A percentile compares a stretch with the other conserved stretches of the same genome.
phyloP scores from a whole-genome alignment of 2,888 invertebrate genomes.

The Eupsilia transversa region DNA sequence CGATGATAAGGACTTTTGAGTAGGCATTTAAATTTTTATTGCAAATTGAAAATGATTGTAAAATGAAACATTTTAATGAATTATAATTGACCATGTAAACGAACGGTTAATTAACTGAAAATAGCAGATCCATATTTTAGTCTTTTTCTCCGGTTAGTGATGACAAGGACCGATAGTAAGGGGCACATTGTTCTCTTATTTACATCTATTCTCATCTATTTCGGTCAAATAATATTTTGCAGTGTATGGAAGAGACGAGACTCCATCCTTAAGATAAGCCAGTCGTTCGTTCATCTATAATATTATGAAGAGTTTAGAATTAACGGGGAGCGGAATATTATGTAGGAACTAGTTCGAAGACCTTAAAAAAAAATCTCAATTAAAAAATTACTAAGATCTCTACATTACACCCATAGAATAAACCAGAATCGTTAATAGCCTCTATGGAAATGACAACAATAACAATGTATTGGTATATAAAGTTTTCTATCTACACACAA shows the following conservation, averaged over 20 bases:
- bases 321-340: background rate
- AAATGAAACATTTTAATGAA: background rate
- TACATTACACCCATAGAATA: slow-evolving; percentile 13
- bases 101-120: background rate
- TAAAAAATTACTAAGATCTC: slow-evolving; percentile 3
- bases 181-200: background rate
- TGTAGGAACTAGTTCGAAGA: slow-evolving; percentile 7
- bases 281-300: background rate
- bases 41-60: background rate
- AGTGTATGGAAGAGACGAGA: background rate
- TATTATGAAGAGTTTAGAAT: background rate
- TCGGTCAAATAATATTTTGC: background rate
- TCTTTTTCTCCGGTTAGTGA: background rate
- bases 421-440: background rate
- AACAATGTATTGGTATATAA: background rate
- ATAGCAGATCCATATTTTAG: background rate
- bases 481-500: slow-evolving; percentile 26
- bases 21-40: background rate
- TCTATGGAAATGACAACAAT: background rate
- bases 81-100: background rate
- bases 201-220: background rate
- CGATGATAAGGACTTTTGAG: too few relatives aligned
- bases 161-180: too few relatives aligned
- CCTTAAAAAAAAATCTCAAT: background rate
- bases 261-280: background rate